These are phyloP conservation scores for Coturnix japonica DNA, from an alignment of 2,113 vertebrate species.

Conservation along the genomic window DNA sequence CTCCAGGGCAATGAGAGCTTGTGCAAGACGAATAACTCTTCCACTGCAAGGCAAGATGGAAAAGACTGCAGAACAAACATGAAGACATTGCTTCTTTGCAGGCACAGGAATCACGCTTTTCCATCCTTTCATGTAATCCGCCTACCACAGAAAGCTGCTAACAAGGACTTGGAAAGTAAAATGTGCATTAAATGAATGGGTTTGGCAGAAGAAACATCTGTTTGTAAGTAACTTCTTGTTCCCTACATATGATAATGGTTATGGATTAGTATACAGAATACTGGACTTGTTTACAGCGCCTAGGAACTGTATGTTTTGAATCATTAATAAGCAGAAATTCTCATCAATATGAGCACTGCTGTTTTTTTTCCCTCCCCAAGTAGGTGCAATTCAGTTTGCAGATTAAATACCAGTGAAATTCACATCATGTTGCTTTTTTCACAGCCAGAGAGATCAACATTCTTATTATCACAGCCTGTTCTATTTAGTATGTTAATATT, in stretches of 20 bases:
- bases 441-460: constrained; percentile 17
- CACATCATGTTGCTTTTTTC: neutral
- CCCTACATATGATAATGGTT: constrained; percentile 52
- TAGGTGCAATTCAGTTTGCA: constrained; percentile 13
- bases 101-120: constrained; percentile 28
- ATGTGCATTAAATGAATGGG: constrained; percentile 42
- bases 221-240: constrained; percentile 55
- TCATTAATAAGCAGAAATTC: constrained; percentile 53
- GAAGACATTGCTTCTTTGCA: constrained; percentile 24
- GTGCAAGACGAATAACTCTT: neutral
- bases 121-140: constrained; percentile 12
- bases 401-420: constrained; percentile 29
- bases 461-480: constrained; percentile 28
- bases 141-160: constrained; percentile 39
- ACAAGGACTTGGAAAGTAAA: constrained; percentile 38
- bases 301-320: constrained; percentile 41
- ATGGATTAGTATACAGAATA: constrained; percentile 48
- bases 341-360: neutral
- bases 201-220: constrained; percentile 51
- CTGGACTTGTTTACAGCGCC: constrained; percentile 44
- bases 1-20: neutral
- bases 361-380: neutral
- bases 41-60: constrained; percentile 8
- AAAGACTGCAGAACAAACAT: constrained; percentile 6
- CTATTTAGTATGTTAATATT: constrained; percentile 25